A percentile compares a stretch with the other conserved stretches of the same genome.
These are phyloP conservation scores for Dynastes hyllus DNA, from an alignment of 2,888 invertebrate genomes.

Conservation along the genomic window DNA sequence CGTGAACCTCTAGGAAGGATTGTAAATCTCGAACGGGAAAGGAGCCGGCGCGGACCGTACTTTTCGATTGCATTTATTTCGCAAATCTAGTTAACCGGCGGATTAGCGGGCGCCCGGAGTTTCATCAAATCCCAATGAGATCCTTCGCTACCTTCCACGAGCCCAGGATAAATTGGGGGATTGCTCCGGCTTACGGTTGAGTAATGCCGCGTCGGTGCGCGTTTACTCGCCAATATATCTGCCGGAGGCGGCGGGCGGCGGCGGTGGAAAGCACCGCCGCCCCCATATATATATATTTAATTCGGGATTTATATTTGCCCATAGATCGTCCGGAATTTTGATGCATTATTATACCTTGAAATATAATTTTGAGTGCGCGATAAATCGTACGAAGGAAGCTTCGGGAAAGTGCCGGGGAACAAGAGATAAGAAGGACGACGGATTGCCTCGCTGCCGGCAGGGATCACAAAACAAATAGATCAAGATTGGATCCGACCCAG, in stretches of 20 bases:
- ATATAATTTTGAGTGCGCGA: conserved; percentile 68
- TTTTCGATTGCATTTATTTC: conserved; percentile 68
- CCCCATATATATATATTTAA: conserved; percentile 68
- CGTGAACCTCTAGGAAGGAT: conserved; percentile 9
- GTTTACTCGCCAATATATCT: conserved; percentile 71
- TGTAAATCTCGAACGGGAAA: conserved; percentile 36
- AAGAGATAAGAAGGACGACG: conserved; percentile 67
- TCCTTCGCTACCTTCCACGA: conserved; percentile 69
- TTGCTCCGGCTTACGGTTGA: conserved; percentile 71
- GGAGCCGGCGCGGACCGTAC: conserved; percentile 29
- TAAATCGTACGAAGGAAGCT: conserved; percentile 61
- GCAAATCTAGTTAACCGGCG: conserved; percentile 71
- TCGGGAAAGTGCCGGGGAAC: conserved; percentile 65
- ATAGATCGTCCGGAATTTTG: conserved; percentile 69
- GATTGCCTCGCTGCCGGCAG: conserved; percentile 68
- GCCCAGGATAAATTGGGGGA: conserved; percentile 72
- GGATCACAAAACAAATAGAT: conserved; percentile 72
- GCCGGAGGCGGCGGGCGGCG: conserved; percentile 52
- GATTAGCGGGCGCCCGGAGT: conserved; percentile 71
- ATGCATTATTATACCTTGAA: conserved; percentile 72
- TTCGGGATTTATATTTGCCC: conserved; percentile 71
- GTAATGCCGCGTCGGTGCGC: conserved; percentile 71
- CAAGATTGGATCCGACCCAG: conserved; percentile 69
- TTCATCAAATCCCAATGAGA: conserved; percentile 73
- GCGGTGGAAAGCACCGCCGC: conserved; percentile 42